Evolutionary conservation across 1,140 invertebrate genomes (phyloP).

Genomic region (Probaryconus sp.): DNA sequence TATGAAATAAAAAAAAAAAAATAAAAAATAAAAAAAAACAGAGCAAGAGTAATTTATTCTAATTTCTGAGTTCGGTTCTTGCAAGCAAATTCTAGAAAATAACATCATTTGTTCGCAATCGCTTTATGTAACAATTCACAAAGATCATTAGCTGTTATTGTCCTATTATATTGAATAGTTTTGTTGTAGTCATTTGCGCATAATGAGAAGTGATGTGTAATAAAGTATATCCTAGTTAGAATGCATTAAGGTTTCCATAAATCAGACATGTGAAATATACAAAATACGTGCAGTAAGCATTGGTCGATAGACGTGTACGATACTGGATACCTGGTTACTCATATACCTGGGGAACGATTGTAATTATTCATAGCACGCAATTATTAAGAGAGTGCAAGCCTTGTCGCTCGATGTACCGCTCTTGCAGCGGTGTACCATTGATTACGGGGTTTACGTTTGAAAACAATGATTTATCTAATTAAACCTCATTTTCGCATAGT

Average conservation of each 20-base stretch:
- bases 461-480: slow-evolving; percentile 77
- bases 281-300: slow-evolving; percentile 21
- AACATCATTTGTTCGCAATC: too few species aligned
- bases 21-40: too few species aligned
- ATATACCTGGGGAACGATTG: slow-evolving; percentile 45
- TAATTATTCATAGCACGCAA: slow-evolving; percentile 76
- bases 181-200: neutral
- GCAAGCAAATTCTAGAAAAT: slow-evolving; percentile 1
- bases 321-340: slow-evolving; percentile 26
- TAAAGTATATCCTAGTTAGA: neutral
- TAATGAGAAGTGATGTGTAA: neutral
- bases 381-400: slow-evolving; percentile 61
- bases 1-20: too few species aligned
- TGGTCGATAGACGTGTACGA: slow-evolving; percentile 22
- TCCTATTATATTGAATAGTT: neutral
- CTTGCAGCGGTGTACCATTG: slow-evolving; percentile 62
- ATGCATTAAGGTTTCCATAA: slow-evolving; percentile 13
- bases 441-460: slow-evolving; percentile 71
- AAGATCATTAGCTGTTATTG: neutral
- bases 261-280: slow-evolving; percentile 20
- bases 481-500: slow-evolving; percentile 71
- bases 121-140: too few species aligned
- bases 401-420: slow-evolving; percentile 42
- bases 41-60: too few species aligned
- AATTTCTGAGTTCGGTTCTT: too few species aligned